Evolutionary conservation across 1,140 invertebrate genomes (phyloP).

Genomic region (Drosophila repleta): DNA sequence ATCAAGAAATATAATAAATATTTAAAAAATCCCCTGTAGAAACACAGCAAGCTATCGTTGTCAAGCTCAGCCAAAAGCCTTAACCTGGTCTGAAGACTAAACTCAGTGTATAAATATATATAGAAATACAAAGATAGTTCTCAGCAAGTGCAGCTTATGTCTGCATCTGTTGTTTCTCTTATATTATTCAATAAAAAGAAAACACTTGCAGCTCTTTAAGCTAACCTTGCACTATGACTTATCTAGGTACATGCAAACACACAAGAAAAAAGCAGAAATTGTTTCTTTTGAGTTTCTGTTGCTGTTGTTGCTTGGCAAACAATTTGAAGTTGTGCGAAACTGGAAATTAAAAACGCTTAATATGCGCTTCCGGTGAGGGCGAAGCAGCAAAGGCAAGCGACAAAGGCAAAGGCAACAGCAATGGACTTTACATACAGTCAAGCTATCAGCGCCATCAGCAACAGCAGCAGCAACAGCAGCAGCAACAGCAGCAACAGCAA

Average conservation of each 20-base stretch:
- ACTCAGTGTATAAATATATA: too few relatives aligned
- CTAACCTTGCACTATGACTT: neutral
- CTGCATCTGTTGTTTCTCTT: too few relatives aligned
- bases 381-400: neutral
- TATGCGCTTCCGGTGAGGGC: conserved; percentile 73
- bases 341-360: conserved; percentile 80
- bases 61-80: too few relatives aligned
- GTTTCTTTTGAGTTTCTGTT: conserved; percentile 1
- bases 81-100: too few relatives aligned
- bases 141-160: too few relatives aligned
- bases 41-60: too few relatives aligned
- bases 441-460: conserved; percentile 51
- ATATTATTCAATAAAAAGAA: too few relatives aligned
- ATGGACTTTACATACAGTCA: conserved; percentile 25
- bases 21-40: too few relatives aligned
- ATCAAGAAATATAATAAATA: too few relatives aligned
- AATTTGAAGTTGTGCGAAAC: conserved; percentile 69
- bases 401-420: conserved; percentile 17
- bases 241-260: neutral
- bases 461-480: conserved; percentile 33
- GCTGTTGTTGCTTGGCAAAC: conserved; percentile 24
- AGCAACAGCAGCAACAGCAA: conserved; percentile 33
- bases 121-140: too few relatives aligned
- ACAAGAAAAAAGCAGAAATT: neutral
- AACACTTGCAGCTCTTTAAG: neutral